phyloP scores from a whole-genome alignment of 2,113 vertebrate genomes.

The Lota lota region DNA sequence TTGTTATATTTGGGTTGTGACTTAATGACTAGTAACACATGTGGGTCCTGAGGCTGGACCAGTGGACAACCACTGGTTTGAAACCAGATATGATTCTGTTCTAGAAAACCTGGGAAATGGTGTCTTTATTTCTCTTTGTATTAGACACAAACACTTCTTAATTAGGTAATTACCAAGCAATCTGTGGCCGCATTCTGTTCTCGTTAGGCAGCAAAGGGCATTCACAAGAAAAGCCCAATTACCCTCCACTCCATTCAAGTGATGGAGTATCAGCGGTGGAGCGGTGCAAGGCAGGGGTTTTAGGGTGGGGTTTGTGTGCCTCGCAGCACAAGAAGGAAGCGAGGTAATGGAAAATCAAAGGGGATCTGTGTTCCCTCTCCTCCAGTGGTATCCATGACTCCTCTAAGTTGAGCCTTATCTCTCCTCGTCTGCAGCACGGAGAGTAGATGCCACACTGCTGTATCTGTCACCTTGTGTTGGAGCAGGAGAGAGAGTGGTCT shows the following conservation, averaged over 20 bases:
- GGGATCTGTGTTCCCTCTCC: conserved; percentile 45
- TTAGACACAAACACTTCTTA: conserved; percentile 1
- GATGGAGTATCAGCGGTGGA: conserved; percentile 27
- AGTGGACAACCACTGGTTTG: too few relatives aligned
- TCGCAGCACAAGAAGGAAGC: conserved; percentile 47
- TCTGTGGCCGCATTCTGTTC: conserved; percentile 19
- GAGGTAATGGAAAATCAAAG: conserved; percentile 62
- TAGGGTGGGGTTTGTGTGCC: too few relatives aligned
- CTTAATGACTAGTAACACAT: too few relatives aligned
- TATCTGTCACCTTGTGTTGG: conserved; percentile 62
- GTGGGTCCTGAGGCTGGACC: too few relatives aligned
- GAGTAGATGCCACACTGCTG: conserved; percentile 56
- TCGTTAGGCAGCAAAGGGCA: conserved; percentile 17
- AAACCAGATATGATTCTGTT: too few relatives aligned
- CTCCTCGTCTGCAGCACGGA: conserved; percentile 45
- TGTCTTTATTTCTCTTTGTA: too few relatives aligned
- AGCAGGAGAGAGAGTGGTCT: conserved; percentile 8
- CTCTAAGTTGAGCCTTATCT: conserved; percentile 54
- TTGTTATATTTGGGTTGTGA: too few relatives aligned
- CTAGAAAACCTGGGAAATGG: too few relatives aligned
- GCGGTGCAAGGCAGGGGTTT: too few relatives aligned
- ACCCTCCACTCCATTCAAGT: conserved; percentile 45
- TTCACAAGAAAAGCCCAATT: conserved; percentile 38
- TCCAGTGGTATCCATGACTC: conserved; percentile 45
- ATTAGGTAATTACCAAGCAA: conserved; percentile 30